A percentile compares a stretch with the other conserved stretches of the same genome.
These are phyloP conservation scores for Delichon dasypus DNA, from an alignment of 2,797 vertebrate species.

Conservation along the genomic window DNA sequence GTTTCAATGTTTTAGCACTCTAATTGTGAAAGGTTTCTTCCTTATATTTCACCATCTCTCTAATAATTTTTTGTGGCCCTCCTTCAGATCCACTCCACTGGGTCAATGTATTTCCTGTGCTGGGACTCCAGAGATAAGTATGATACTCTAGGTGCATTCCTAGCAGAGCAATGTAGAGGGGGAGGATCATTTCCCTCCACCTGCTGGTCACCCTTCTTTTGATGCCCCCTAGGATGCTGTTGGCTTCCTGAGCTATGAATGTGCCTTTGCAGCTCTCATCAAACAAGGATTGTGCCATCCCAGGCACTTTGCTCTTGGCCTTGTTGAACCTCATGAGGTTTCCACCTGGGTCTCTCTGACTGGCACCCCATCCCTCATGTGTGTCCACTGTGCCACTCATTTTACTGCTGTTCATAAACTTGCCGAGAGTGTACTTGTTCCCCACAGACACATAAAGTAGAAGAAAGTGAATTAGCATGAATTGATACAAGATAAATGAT, in stretches of 20 bases:
- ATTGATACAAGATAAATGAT: not conserved
- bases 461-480: not conserved
- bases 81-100: not conserved
- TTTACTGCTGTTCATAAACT: fast-evolving
- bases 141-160: not conserved
- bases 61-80: not conserved
- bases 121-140: not conserved
- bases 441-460: not conserved
- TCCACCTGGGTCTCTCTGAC: not conserved
- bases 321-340: not conserved
- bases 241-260: not conserved
- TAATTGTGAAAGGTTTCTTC: not conserved
- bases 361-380: too few species aligned
- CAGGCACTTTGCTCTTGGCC: not conserved
- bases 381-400: too few species aligned
- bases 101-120: not conserved
- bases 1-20: not conserved
- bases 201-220: not conserved
- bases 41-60: not conserved
- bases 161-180: not conserved
- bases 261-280: not conserved
- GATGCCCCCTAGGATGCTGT: not conserved
- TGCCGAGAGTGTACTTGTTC: not conserved
- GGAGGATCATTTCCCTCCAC: fast-evolving
- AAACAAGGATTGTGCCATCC: fast-evolving